Percentiles rank a stretch among this genome's conserved stretches.
Conservation (phyloP, 2,888 invertebrate species). For the Slavum lentiscoides region DNA sequence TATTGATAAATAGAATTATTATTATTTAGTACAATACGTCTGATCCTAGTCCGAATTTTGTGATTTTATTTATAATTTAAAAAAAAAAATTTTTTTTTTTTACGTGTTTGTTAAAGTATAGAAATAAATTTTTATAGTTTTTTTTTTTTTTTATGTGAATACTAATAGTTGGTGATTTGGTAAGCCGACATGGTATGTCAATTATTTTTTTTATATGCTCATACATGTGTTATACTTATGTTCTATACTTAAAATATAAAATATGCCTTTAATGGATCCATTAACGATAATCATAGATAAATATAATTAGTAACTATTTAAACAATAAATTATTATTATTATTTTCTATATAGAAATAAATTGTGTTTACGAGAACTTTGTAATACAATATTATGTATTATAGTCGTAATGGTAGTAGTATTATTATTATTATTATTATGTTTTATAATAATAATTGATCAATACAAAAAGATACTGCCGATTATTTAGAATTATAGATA, state of each 20-base stretch:
- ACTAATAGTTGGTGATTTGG: not conserved
- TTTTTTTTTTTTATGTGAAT: slow-evolving; percentile 7
- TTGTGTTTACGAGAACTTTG: not conserved
- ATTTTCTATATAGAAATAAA: not conserved
- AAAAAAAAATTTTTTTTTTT: slow-evolving; percentile 17
- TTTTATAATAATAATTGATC: slow-evolving; percentile 12
- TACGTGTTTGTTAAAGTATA: not conserved
- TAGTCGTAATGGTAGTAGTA: slow-evolving; percentile 28
- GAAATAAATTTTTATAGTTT: not conserved
- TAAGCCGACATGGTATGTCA: slow-evolving; percentile 21
- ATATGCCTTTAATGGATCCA: not conserved
- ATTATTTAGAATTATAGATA: slow-evolving; percentile 29
- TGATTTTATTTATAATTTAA: slow-evolving; percentile 43
- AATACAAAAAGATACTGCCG: slow-evolving; percentile 33
- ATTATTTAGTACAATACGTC: slow-evolving; percentile 44
- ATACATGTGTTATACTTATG: not conserved
- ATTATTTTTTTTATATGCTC: slow-evolving; percentile 27
- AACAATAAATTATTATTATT: not conserved
- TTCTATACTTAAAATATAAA: not conserved
- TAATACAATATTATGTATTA: slow-evolving; percentile 25
- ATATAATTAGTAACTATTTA: not conserved
- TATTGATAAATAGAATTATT: slow-evolving; percentile 35
- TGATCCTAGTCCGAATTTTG: slow-evolving; percentile 53
- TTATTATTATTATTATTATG: slow-evolving; percentile 37
- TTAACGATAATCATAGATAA: not conserved